Percentiles rank a stretch among this genome's conserved stretches.
Conservation (phyloP, 2,888 invertebrate genomes). For the Dendrolimus pini region DNA sequence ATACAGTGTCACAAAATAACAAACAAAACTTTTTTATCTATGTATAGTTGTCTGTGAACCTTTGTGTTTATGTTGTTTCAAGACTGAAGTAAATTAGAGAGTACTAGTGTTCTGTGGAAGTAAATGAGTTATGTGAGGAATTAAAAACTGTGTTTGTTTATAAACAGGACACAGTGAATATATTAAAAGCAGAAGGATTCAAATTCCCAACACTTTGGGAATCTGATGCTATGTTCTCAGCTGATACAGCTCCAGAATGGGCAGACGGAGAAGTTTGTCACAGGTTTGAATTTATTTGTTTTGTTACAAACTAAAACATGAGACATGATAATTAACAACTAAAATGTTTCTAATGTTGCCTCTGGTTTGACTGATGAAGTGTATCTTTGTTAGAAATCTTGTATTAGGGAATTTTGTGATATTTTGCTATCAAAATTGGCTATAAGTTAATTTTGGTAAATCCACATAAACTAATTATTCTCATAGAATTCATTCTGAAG, state of each 20-base stretch:
- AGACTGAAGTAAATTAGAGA: neutral
- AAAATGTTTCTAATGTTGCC: too few species aligned
- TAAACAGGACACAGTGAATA: constrained; percentile 91
- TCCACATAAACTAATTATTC: too few species aligned
- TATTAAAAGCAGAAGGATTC: constrained; percentile 95
- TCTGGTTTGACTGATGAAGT: too few species aligned
- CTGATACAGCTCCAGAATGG: constrained; percentile 99
- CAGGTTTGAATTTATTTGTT: constrained; percentile 46
- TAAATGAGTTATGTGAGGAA: too few species aligned
- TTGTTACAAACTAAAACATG: too few species aligned
- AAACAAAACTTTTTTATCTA: neutral
- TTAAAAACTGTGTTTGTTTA: constrained; percentile 12
- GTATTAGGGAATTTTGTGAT: too few species aligned
- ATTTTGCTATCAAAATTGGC: too few species aligned
- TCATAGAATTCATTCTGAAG: too few species aligned
- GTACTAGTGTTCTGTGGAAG: neutral
- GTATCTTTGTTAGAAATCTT: too few species aligned
- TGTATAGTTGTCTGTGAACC: neutral
- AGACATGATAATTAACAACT: too few species aligned
- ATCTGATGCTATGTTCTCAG: constrained; percentile 98
- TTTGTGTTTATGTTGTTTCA: neutral
- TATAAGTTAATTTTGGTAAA: too few species aligned
- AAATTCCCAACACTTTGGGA: constrained; percentile 94
- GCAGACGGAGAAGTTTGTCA: constrained; percentile 96
- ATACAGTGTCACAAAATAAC: constrained; percentile 1